A percentile compares a stretch with the other conserved stretches of the same genome.
phyloP scores from a whole-genome alignment of 1,140 invertebrate genomes.

The Philotrypesis tridentata region DNA sequence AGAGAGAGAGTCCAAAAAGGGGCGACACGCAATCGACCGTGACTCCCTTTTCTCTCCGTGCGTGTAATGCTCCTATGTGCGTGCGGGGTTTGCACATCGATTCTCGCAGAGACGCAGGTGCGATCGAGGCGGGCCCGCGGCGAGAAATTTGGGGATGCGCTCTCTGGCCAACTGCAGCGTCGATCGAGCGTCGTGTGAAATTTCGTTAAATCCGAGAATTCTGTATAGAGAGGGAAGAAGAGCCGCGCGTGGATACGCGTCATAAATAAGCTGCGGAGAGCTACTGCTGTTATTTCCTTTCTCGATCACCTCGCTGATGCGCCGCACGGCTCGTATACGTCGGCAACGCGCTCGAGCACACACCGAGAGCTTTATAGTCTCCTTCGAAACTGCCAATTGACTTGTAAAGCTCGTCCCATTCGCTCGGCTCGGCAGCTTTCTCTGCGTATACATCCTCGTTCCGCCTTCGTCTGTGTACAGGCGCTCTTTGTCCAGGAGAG shows the following conservation, averaged over 20 bases:
- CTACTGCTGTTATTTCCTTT: not conserved
- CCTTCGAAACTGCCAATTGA: slow-evolving; percentile 33
- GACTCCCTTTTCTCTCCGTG: no score
- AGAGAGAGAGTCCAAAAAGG: not conserved
- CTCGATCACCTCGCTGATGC: not conserved
- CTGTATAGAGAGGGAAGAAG: no score
- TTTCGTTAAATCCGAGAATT: no score
- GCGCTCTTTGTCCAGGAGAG: not conserved
- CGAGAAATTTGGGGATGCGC: no score
- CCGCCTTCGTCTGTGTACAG: not conserved
- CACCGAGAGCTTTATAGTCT: not conserved
- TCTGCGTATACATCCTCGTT: not conserved
- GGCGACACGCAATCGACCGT: slow-evolving; percentile 19
- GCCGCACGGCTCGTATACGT: no score
- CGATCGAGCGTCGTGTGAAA: not conserved
- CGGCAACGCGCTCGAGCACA: no score
- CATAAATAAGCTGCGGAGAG: not conserved
- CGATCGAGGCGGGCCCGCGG: no score
- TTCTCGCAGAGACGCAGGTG: no score
- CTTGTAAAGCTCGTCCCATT: slow-evolving; percentile 43
- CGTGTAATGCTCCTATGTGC: no score
- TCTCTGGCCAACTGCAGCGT: no score
- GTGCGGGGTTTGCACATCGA: not conserved
- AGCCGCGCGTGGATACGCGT: no score
- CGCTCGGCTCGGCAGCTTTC: slow-evolving; percentile 1